Evolutionary conservation across 2,797 vertebrate genomes (phyloP).

Genomic region (Fundulus diaphanus): DNA sequence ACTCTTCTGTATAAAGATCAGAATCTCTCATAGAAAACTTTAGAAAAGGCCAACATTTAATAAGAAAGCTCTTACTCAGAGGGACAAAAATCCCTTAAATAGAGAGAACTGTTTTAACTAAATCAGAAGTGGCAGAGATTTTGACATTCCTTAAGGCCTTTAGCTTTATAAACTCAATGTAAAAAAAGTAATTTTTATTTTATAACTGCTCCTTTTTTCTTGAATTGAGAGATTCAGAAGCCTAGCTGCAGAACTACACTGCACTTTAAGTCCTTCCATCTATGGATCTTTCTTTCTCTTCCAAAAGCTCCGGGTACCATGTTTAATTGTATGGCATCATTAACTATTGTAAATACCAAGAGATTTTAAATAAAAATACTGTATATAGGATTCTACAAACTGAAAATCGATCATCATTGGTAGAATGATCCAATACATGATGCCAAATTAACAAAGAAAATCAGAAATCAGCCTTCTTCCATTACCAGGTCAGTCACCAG

Average conservation of each 20-base stretch:
- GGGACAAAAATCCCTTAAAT: not conserved
- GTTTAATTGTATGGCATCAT: no score
- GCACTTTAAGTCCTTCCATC: no score
- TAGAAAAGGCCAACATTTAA: not conserved
- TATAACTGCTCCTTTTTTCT: not conserved
- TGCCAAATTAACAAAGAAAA: not conserved
- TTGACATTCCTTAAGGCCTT: no score
- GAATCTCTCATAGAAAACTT: no score
- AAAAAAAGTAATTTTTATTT: not conserved
- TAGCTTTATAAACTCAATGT: not conserved
- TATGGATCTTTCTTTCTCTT: no score
- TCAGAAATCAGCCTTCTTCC: not conserved
- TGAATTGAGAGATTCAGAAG: not conserved
- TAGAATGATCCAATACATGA: not conserved
- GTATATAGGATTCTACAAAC: no score
- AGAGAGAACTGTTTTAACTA: not conserved
- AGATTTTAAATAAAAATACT: no score
- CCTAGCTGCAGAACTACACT: no score
- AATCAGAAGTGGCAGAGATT: not conserved
- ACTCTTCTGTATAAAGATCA: not conserved
- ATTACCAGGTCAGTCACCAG: not conserved
- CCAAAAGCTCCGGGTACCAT: no score
- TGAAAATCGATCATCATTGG: not conserved
- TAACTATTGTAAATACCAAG: no score
- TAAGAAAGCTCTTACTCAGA: not conserved